Evolutionary conservation across 2,888 invertebrate genomes (phyloP).

Genomic region (Lasioglossum malachurum): DNA sequence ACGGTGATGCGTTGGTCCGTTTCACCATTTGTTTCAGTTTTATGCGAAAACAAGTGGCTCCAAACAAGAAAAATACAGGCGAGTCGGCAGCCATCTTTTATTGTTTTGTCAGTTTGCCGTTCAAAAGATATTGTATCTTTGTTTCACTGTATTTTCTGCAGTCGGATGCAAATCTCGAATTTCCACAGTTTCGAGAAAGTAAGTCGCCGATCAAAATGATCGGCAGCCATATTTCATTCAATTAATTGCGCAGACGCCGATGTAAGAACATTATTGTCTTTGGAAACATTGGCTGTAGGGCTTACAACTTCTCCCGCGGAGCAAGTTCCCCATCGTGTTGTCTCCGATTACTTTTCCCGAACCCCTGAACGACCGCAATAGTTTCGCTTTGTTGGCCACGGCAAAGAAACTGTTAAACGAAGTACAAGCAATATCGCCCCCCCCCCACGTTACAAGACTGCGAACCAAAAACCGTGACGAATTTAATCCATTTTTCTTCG

Average conservation of each 20-base stretch:
- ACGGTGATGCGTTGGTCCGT: not conserved
- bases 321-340: not conserved
- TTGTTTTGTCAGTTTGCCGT: not conserved
- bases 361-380: not conserved
- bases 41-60: not conserved
- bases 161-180: too few species aligned
- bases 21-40: not conserved
- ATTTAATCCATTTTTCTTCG: not conserved
- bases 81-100: not conserved
- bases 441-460: not conserved
- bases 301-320: not conserved
- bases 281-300: not conserved
- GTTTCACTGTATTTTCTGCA: too few species aligned
- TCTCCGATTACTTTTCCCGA: not conserved
- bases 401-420: not conserved
- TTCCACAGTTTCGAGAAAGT: too few species aligned
- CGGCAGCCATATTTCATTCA: too few species aligned
- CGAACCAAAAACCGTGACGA: not conserved
- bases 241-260: not conserved
- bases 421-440: not conserved
- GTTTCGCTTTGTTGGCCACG: not conserved
- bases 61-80: not conserved
- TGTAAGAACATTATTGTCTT: constrained; percentile 15
- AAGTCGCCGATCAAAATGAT: too few species aligned
- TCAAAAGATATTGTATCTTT: too few species aligned